Evolutionary conservation across 2,113 vertebrate genomes (phyloP).

Genomic region (Antechinus flavipes): DNA sequence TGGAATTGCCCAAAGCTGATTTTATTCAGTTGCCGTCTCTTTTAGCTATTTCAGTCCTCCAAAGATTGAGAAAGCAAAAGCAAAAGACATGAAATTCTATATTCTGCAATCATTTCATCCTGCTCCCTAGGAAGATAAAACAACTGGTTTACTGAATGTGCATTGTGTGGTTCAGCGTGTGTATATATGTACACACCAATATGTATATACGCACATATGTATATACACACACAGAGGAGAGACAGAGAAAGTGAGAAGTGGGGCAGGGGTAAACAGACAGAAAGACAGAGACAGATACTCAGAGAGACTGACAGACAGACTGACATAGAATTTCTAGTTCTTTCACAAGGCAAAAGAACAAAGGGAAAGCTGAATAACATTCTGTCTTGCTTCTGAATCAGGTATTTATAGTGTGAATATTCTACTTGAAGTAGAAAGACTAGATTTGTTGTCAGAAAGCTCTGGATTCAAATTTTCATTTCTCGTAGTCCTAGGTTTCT

Average conservation of each 20-base stretch:
- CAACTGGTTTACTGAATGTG: slow-evolving; percentile 24
- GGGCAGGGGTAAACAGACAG: background rate
- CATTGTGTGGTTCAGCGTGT: background rate
- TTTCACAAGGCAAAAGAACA: accelerated
- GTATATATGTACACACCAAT: background rate
- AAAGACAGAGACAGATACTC: background rate
- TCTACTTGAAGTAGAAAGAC: background rate
- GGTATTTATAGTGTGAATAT: background rate
- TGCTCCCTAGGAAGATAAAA: slow-evolving; percentile 38
- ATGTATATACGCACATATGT: background rate
- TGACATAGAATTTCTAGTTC: background rate
- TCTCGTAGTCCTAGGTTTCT: background rate
- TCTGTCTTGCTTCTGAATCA: background rate
- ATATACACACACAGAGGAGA: background rate
- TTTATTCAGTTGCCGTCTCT: slow-evolving; percentile 16
- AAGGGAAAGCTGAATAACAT: background rate
- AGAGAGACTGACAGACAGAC: background rate
- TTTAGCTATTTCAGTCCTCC: slow-evolving; percentile 11
- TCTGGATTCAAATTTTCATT: background rate
- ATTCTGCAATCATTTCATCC: slow-evolving; percentile 23
- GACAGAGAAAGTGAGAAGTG: background rate
- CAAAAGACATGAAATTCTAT: slow-evolving; percentile 44
- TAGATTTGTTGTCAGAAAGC: background rate
- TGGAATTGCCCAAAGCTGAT: slow-evolving; percentile 13
- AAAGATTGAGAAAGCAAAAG: slow-evolving; percentile 31